Evolutionary conservation across 2,113 vertebrate species (phyloP).

Genomic region (Megalops atlanticus): DNA sequence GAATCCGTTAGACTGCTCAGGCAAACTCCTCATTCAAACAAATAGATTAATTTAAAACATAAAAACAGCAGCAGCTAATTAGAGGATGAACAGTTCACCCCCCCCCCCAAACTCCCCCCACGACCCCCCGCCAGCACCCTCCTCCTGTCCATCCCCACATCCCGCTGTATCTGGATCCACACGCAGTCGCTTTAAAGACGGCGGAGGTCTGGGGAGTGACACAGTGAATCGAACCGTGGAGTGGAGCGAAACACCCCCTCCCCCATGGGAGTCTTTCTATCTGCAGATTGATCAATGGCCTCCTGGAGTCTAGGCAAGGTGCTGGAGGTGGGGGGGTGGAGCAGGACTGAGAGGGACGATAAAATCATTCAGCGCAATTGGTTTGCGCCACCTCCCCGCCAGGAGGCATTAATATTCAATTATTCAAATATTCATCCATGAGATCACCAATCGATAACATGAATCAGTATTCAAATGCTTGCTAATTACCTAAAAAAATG

Average conservation of each 20-base stretch:
- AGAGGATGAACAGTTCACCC: background rate
- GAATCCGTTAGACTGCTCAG: constrained; percentile 37
- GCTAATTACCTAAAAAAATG: no score
- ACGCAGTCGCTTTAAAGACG: background rate
- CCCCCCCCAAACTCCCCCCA: constrained; percentile 35
- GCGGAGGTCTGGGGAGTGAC: background rate
- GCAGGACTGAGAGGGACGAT: background rate
- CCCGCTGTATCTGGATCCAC: background rate
- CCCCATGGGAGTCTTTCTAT: constrained; percentile 63
- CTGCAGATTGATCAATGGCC: constrained; percentile 65
- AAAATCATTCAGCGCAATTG: background rate
- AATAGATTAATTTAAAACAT: no score
- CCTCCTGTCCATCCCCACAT: constrained; percentile 23
- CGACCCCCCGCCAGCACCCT: constrained; percentile 32
- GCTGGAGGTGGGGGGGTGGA: constrained; percentile 1
- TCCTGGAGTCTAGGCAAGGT: constrained; percentile 60
- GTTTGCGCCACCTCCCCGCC: background rate
- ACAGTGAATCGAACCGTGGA: constrained; percentile 24
- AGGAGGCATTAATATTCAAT: background rate
- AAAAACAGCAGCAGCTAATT: background rate
- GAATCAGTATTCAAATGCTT: no score
- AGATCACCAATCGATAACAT: no score
- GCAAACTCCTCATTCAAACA: constrained; percentile 18
- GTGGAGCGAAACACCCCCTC: constrained; percentile 49
- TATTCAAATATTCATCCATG: background rate